A percentile compares a stretch with the other conserved stretches of the same genome.
Evolutionary conservation across 2,113 vertebrate species (phyloP).

Genomic region (Rattus rattus): DNA sequence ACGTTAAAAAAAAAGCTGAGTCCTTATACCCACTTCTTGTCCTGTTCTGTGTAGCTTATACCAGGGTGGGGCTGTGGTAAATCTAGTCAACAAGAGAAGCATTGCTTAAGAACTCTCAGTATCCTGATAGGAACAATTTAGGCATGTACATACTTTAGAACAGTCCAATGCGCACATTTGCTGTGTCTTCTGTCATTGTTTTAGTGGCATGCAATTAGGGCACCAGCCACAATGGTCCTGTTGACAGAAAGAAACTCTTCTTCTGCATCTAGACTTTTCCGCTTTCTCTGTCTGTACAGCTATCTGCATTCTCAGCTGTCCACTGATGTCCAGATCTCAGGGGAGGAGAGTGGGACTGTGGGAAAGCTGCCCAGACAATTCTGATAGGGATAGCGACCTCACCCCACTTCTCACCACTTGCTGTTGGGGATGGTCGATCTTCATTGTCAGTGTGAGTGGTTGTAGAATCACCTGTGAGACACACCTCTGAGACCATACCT

Average conservation of each 20-base stretch:
- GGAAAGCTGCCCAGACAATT: not conserved
- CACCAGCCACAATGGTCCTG: not conserved
- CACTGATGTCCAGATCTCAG: not conserved
- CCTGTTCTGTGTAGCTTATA: no score
- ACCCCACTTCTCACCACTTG: not conserved
- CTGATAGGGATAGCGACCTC: not conserved
- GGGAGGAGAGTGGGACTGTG: not conserved
- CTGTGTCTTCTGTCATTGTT: not conserved
- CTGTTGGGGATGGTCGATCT: not conserved
- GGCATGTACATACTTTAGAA: not conserved
- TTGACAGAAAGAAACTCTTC: not conserved
- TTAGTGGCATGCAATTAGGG: not conserved
- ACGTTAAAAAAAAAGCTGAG: not conserved
- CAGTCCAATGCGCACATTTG: not conserved
- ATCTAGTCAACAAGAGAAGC: not conserved
- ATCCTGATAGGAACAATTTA: not conserved
- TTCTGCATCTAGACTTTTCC: not conserved
- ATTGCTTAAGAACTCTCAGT: not conserved
- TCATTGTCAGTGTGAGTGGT: not conserved
- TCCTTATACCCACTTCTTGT: not conserved
- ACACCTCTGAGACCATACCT: not conserved
- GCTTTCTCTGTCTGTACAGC: not conserved
- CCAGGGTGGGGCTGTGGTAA: not conserved
- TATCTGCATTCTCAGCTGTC: not conserved
- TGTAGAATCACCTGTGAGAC: not conserved